These are phyloP conservation scores for Rhinatrema bivittatum DNA, from an alignment of 2,797 vertebrate species.

Conservation along the genomic window DNA sequence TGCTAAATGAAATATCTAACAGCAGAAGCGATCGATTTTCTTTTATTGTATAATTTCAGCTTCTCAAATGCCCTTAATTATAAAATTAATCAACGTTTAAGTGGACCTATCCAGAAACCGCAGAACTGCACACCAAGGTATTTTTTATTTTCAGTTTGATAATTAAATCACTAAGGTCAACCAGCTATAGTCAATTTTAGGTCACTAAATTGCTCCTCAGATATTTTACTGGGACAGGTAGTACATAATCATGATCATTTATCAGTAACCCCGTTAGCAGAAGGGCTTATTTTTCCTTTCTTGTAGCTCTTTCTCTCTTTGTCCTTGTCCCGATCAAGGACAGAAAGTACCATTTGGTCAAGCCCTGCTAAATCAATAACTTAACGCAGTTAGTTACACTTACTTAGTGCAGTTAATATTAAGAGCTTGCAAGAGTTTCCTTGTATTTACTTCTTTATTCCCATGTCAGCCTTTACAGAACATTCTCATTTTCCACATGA, in stretches of 20 bases:
- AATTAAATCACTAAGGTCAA: constrained; percentile 13
- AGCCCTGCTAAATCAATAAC: constrained; percentile 60
- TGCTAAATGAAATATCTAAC: too few relatives aligned
- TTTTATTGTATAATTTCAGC: too few relatives aligned
- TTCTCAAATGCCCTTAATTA: too few relatives aligned
- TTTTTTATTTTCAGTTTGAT: constrained; percentile 15
- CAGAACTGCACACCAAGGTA: constrained; percentile 14
- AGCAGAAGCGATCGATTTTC: too few relatives aligned
- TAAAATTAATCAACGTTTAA: too few relatives aligned
- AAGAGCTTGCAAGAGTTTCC: constrained; percentile 51
- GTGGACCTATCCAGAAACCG: constrained; percentile 6
- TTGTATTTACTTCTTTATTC: constrained; percentile 67
- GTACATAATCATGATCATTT: constrained; percentile 17
- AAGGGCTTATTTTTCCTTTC: constrained; percentile 19
- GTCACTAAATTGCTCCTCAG: constrained; percentile 20
- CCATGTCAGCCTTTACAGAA: constrained; percentile 58
- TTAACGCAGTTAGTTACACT: constrained; percentile 61
- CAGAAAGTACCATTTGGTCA: constrained; percentile 35
- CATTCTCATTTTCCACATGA: constrained; percentile 69
- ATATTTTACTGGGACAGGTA: constrained; percentile 15
- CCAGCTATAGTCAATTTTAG: constrained; percentile 11
- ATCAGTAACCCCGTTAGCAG: constrained; percentile 21
- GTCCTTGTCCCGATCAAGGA: constrained; percentile 19
- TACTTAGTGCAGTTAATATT: constrained; percentile 59
- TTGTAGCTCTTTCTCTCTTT: constrained; percentile 28